These are phyloP conservation scores for Micromussa lordhowensis DNA, from an alignment of 92 coral and sea anemone species.

Conservation along the genomic window DNA sequence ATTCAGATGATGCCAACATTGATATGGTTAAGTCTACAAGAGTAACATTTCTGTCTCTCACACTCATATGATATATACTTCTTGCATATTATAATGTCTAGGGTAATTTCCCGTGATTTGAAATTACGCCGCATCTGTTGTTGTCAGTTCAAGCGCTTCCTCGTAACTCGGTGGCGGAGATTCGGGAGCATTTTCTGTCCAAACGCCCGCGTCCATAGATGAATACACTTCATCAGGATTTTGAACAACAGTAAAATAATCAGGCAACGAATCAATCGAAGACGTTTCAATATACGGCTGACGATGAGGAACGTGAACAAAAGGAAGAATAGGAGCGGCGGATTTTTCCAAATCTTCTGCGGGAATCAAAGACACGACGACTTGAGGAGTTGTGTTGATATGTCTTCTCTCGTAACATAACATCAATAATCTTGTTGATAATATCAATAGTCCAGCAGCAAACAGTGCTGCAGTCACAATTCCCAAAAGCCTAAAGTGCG, in stretches of 20 bases:
- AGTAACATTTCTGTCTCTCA: too few species aligned
- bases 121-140: background rate
- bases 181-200: background rate
- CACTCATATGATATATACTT: background rate
- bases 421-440: background rate
- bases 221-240: background rate
- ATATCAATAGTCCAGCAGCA: background rate
- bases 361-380: constrained; percentile 67
- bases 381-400: constrained; percentile 17
- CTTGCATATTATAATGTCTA: background rate
- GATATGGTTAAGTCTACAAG: too few species aligned
- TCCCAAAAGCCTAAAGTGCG: background rate
- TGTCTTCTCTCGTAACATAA: constrained; percentile 24
- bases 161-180: constrained; percentile 78
- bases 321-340: constrained; percentile 46
- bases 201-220: too few species aligned
- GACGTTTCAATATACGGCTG: constrained; percentile 11
- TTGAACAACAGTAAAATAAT: constrained; percentile 8
- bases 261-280: constrained; percentile 1
- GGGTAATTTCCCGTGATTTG: background rate
- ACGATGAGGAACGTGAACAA: constrained; percentile 10
- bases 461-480: background rate
- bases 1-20: too few species aligned
- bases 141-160: constrained; percentile 68
- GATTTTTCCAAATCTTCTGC: constrained; percentile 72